phyloP scores from a whole-genome alignment of 2,797 vertebrate genomes.

The Acanthiza pusilla region DNA sequence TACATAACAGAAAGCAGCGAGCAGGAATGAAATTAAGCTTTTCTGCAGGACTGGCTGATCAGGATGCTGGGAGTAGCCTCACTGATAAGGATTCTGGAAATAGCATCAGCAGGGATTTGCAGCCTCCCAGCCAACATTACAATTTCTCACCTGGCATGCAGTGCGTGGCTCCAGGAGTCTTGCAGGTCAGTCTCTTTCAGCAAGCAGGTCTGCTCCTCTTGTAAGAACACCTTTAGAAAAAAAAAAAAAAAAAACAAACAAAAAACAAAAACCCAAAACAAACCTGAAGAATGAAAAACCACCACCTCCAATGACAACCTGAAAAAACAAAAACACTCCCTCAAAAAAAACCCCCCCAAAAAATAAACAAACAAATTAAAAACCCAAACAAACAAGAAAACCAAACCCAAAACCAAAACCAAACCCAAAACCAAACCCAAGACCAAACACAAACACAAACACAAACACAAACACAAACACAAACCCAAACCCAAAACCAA shows the following conservation, averaged over 20 bases:
- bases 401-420: background rate
- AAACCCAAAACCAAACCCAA: too few relatives aligned
- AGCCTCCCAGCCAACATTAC: background rate
- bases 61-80: background rate
- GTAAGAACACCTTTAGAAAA: background rate
- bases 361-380: background rate
- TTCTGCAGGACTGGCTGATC: background rate
- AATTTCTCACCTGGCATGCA: background rate
- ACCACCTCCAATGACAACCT: rapidly evolving
- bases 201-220: background rate
- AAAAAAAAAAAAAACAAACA: background rate
- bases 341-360: background rate
- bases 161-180: background rate
- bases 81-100: background rate
- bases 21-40: background rate
- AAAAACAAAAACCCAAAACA: background rate
- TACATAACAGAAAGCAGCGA: background rate
- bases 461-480: background rate
- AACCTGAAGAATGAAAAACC: background rate
- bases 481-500: background rate
- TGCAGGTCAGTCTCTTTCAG: background rate
- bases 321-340: background rate
- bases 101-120: background rate
- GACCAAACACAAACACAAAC: too few relatives aligned
- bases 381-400: background rate